phyloP scores from a whole-genome alignment of 2,888 invertebrate species.

The Ectropis crepuscularia region DNA sequence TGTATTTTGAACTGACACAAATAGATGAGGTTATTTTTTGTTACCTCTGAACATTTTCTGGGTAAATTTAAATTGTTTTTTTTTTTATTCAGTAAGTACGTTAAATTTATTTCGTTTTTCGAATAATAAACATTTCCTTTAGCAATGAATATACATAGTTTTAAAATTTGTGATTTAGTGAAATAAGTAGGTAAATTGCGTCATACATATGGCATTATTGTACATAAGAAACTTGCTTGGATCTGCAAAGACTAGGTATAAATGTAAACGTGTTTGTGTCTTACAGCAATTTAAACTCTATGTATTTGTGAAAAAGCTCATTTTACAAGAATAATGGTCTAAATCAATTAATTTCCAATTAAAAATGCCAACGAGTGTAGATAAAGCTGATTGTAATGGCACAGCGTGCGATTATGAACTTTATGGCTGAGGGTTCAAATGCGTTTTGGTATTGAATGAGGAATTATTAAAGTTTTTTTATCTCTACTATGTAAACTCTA shows the following conservation, averaged over 20 bases:
- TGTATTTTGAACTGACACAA: too few species aligned
- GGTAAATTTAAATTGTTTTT: too few species aligned
- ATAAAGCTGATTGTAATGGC: conserved; percentile 39
- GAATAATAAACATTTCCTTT: too few species aligned
- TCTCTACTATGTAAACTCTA: not conserved
- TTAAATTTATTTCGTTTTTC: too few species aligned
- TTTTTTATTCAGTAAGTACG: too few species aligned
- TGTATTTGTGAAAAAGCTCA: conserved; percentile 37
- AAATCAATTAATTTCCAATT: conserved; percentile 72
- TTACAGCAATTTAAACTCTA: conserved; percentile 25
- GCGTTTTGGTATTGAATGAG: conserved; percentile 30
- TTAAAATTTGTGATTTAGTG: too few species aligned
- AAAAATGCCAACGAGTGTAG: conserved; percentile 43
- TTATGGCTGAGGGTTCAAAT: conserved; percentile 19
- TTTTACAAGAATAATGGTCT: conserved; percentile 49
- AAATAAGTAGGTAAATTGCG: too few species aligned
- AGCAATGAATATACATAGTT: too few species aligned
- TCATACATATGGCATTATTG: too few species aligned
- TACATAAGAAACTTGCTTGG: not conserved
- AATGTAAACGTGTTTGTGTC: not conserved
- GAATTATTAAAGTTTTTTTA: conserved; percentile 28
- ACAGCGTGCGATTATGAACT: conserved; percentile 34
- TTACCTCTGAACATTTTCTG: too few species aligned
- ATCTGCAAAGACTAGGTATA: not conserved
- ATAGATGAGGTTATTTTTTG: too few species aligned